Percentiles rank a stretch among this genome's conserved stretches.
Conservation (phyloP, 2,797 vertebrate genomes). For the Gymnocypris eckloni region DNA sequence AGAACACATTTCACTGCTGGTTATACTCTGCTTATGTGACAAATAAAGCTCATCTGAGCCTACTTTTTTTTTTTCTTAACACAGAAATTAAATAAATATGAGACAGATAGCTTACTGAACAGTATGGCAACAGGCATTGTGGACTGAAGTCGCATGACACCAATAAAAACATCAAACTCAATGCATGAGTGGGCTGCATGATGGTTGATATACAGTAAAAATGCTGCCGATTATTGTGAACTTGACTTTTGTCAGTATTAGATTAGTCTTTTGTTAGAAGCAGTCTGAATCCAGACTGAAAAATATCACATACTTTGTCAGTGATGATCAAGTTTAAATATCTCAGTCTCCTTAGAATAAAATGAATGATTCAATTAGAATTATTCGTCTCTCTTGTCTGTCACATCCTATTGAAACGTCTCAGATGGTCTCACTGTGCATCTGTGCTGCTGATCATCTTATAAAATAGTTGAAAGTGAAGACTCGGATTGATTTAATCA, state of each 20-base stretch:
- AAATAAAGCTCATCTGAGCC: no score
- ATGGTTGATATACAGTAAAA: constrained; percentile 13
- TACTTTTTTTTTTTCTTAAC: background rate
- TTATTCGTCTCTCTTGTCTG: background rate
- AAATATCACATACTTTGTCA: background rate
- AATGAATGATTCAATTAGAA: constrained; percentile 32
- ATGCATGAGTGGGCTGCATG: background rate
- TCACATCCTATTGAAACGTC: background rate
- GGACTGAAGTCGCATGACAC: background rate
- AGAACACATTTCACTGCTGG: no score
- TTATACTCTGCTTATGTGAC: no score
- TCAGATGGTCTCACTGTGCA: constrained; percentile 9
- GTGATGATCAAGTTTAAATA: constrained; percentile 9
- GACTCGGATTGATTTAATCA: constrained; percentile 53
- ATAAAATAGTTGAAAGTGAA: constrained; percentile 30
- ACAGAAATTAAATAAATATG: constrained; percentile 15
- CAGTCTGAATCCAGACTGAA: constrained; percentile 13
- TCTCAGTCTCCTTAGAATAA: constrained; percentile 16
- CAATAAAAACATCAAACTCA: background rate
- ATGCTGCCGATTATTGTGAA: background rate
- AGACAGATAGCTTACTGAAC: background rate
- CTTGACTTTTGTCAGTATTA: background rate
- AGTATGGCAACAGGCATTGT: background rate
- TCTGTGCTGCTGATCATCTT: constrained; percentile 25
- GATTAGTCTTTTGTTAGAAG: constrained; percentile 12